Conservation (phyloP, 64 coral and sea anemone species). For the Acropora yongei region DNA sequence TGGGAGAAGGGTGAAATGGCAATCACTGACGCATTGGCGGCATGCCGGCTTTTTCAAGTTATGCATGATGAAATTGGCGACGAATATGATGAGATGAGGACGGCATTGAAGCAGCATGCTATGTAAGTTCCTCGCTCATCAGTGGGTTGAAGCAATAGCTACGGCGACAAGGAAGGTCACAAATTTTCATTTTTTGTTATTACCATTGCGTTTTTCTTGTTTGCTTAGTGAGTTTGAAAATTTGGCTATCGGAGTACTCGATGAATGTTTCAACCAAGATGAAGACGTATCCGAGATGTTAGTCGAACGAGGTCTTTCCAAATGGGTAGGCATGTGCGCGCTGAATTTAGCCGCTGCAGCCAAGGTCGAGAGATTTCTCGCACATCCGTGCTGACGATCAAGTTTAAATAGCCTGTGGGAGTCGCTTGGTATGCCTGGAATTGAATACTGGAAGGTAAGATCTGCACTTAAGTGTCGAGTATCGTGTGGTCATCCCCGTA, state of each 20-base stretch:
- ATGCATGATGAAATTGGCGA: slow-evolving; percentile 64
- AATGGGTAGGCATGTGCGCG: slow-evolving; percentile 63
- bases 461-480: no score
- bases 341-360: slow-evolving; percentile 63
- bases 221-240: slow-evolving; percentile 61
- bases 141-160: no score
- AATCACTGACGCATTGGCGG: slow-evolving; percentile 46
- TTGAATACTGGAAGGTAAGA: slow-evolving; percentile 49
- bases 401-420: slow-evolving; percentile 76
- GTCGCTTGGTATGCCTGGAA: slow-evolving; percentile 72
- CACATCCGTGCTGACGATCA: slow-evolving; percentile 67
- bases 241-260: slow-evolving; percentile 63
- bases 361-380: slow-evolving; percentile 45
- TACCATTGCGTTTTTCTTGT: background rate
- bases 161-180: no score
- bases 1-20: slow-evolving; percentile 62
- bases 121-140: no score
- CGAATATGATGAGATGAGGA: slow-evolving; percentile 62
- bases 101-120: slow-evolving; percentile 58
- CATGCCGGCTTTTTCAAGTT: slow-evolving; percentile 51
- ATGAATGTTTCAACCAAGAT: slow-evolving; percentile 58
- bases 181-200: no score
- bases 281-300: slow-evolving; percentile 69
- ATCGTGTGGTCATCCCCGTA: no score
- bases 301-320: slow-evolving; percentile 58